phyloP scores from a whole-genome alignment of 2,797 vertebrate species.

The Amblyopsis hoosieri region DNA sequence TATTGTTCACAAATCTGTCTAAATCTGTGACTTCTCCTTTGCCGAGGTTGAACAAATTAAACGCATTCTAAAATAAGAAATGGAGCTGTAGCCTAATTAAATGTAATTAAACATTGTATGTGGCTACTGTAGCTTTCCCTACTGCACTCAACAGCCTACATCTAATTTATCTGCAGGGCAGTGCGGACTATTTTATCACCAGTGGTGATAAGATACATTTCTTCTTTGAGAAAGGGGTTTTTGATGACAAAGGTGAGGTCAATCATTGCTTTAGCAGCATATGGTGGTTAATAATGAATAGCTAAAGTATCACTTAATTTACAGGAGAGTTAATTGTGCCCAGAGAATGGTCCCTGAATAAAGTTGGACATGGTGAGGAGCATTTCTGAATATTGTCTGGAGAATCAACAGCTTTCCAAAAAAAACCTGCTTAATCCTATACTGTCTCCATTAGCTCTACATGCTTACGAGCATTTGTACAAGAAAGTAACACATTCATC shows the following conservation, averaged over 20 bases:
- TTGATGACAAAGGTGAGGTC: constrained; percentile 86
- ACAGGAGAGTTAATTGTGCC: constrained; percentile 87
- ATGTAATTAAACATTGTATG: too few species aligned
- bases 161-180: constrained; percentile 77
- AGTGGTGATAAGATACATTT: constrained; percentile 95
- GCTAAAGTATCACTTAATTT: constrained; percentile 29
- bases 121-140: too few species aligned
- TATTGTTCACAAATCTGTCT: too few species aligned
- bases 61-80: too few species aligned
- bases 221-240: constrained; percentile 96
- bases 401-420: not conserved
- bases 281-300: not conserved
- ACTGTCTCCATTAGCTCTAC: constrained; percentile 79
- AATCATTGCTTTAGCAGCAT: not conserved
- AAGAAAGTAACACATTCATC: constrained; percentile 85
- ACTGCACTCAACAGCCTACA: too few species aligned
- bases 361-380: constrained; percentile 91
- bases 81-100: too few species aligned
- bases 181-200: constrained; percentile 90
- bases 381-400: too few species aligned
- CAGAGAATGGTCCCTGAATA: constrained; percentile 87
- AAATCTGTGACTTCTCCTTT: too few species aligned
- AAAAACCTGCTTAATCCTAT: not conserved
- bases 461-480: constrained; percentile 86
- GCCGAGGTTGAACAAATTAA: too few species aligned